Percentiles rank a stretch among this genome's conserved stretches.
Evolutionary conservation across 2,888 invertebrate genomes (phyloP).

Genomic region (Mimas tiliae): DNA sequence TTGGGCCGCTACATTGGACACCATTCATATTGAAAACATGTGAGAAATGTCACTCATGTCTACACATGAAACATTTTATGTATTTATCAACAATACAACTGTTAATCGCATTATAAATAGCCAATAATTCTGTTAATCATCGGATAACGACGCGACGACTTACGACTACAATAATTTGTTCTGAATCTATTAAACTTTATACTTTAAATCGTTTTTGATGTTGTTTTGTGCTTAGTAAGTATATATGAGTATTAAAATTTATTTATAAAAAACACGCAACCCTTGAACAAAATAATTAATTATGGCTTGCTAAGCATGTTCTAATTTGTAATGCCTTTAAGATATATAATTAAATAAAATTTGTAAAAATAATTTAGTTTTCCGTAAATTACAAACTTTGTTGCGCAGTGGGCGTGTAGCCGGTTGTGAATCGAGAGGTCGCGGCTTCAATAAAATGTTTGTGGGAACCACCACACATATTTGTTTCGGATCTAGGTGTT

Average conservation of each 20-base stretch:
- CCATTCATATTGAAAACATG: conserved; percentile 22
- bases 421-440: too few relatives aligned
- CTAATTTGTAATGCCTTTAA: background rate
- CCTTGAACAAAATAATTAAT: background rate
- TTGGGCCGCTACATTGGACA: conserved; percentile 1
- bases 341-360: background rate
- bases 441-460: too few relatives aligned
- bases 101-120: conserved; percentile 14
- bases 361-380: too few relatives aligned
- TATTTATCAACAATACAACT: conserved; percentile 7
- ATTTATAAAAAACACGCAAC: background rate
- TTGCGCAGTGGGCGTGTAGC: too few relatives aligned
- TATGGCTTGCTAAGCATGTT: background rate
- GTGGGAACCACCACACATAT: too few relatives aligned
- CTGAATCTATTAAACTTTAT: too few relatives aligned
- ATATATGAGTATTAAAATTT: background rate
- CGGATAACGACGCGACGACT: background rate
- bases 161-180: too few relatives aligned
- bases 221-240: background rate
- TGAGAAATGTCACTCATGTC: conserved; percentile 7
- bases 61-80: background rate
- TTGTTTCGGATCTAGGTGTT: too few relatives aligned
- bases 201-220: too few relatives aligned
- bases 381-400: too few relatives aligned
- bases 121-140: background rate